Evolutionary conservation across 1,140 invertebrate genomes (phyloP), one percentile per base, ranked within the genome.

Genomic region (Mycetomoellerius zeteki): DNA sequence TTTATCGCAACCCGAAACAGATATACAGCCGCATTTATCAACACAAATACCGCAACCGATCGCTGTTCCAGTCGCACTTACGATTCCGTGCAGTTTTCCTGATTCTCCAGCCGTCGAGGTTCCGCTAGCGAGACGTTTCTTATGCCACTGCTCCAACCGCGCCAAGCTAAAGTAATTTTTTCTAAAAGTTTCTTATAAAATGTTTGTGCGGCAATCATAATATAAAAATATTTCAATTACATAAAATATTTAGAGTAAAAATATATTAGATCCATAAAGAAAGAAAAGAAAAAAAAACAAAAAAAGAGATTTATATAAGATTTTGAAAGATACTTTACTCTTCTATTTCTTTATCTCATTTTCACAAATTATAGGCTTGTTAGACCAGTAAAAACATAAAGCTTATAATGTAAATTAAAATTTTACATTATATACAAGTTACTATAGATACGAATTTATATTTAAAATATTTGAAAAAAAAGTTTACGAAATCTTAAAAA

Each of bases 11-110:
- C 92, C 90, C 12, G 91, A 92, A 64, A 93, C 60, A 0, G 91
- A 91, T 73, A 64, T 69, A 58, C 85, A 92, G 0, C 88, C 86
- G 47, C 67, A 24, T 27, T 87, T 65, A 27, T 92, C 69, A 0
- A 89, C 88, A 5, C 88, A 93, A 69, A 93, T 91, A 10, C 92
- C 92, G 47, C 91, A 92, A 37, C 92, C 92, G 69, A 91, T 69
- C 2, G 90, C 86, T 0, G 91, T 91, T 10, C 89, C 89, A 7
- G 69, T 80, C 12, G 92, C 77, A 19, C 84, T 92, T 4, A 93
- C 50, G 1, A 37, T 75, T 37, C 85, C 87, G 12, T 85, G 43
- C 3, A 85, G 73, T 7, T 92, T 91, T 0, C 86, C 73, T 3
- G 76, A 37, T 58, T 91, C 62, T 64, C 89, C 86, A 5, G 86